Percentiles rank a stretch among this genome's conserved stretches.
phyloP scores from a whole-genome alignment of 2,888 invertebrate genomes.

The Seira sanloemensis region DNA sequence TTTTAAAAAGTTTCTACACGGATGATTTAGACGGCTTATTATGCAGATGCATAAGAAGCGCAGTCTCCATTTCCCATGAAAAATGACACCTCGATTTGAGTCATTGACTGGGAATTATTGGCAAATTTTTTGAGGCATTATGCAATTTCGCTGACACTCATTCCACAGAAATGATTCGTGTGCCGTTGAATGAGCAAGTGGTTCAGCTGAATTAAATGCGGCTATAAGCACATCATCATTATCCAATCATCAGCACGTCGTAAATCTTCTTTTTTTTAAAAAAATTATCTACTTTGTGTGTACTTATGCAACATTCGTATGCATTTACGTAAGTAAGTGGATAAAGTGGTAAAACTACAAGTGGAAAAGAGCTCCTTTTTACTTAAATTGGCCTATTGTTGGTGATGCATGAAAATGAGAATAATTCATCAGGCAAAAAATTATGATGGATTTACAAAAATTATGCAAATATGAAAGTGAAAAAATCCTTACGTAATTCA shows the following conservation, averaged over 20 bases:
- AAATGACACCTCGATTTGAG: neutral
- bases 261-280: neutral
- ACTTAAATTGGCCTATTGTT: neutral
- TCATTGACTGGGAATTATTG: neutral
- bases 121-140: neutral
- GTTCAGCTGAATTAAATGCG: neutral
- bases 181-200: neutral
- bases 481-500: neutral
- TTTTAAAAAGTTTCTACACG: too few relatives aligned
- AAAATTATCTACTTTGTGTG: too few relatives aligned
- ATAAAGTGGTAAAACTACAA: too few relatives aligned
- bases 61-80: neutral
- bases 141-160: too few relatives aligned
- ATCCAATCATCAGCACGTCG: neutral
- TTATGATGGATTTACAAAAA: too few relatives aligned
- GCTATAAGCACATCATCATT: too few relatives aligned
- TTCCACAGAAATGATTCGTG: too few relatives aligned
- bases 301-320: too few relatives aligned
- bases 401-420: neutral
- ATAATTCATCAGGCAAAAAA: too few relatives aligned
- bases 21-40: neutral
- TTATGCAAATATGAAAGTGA: neutral
- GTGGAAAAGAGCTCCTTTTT: too few relatives aligned
- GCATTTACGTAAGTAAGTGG: too few relatives aligned
- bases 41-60: neutral